Percentiles rank a stretch among this genome's conserved stretches.
These are phyloP conservation scores for Battus philenor DNA, from an alignment of 1,140 invertebrate species.

Conservation along the genomic window DNA sequence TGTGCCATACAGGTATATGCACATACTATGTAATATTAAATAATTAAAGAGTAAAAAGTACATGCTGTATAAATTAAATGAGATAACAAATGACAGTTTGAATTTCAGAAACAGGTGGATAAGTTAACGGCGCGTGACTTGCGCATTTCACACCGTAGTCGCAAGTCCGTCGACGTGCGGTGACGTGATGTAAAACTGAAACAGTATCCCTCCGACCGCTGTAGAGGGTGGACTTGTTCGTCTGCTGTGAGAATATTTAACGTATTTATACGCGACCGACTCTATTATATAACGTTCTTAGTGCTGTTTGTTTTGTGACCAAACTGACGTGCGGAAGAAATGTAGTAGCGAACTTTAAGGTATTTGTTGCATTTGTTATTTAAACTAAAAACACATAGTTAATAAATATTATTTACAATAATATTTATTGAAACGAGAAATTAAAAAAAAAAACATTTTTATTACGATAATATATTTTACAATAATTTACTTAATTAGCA, in stretches of 20 bases:
- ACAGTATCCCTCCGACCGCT: constrained; percentile 41
- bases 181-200: constrained; percentile 40
- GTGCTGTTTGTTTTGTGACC: constrained; percentile 60
- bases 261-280: constrained; percentile 44
- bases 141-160: constrained; percentile 62
- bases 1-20: too few relatives aligned
- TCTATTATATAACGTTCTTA: constrained; percentile 55
- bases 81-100: constrained; percentile 26
- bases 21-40: too few relatives aligned
- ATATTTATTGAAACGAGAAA: too few relatives aligned
- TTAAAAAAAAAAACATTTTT: too few relatives aligned
- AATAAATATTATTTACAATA: too few relatives aligned
- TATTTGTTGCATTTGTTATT: too few relatives aligned
- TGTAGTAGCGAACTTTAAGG: constrained; percentile 15
- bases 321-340: constrained; percentile 18
- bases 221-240: constrained; percentile 26
- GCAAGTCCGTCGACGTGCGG: constrained; percentile 28
- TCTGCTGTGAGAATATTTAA: constrained; percentile 23
- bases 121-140: constrained; percentile 67
- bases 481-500: constrained; percentile 28
- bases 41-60: too few relatives aligned
- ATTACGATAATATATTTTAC: constrained; percentile 11
- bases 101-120: constrained; percentile 54
- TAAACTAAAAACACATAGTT: too few relatives aligned
- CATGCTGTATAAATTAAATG: too few relatives aligned